A percentile compares a stretch with the other conserved stretches of the same genome.
phyloP scores from a whole-genome alignment of 1,140 invertebrate genomes.

The Scylla paramamosain region DNA sequence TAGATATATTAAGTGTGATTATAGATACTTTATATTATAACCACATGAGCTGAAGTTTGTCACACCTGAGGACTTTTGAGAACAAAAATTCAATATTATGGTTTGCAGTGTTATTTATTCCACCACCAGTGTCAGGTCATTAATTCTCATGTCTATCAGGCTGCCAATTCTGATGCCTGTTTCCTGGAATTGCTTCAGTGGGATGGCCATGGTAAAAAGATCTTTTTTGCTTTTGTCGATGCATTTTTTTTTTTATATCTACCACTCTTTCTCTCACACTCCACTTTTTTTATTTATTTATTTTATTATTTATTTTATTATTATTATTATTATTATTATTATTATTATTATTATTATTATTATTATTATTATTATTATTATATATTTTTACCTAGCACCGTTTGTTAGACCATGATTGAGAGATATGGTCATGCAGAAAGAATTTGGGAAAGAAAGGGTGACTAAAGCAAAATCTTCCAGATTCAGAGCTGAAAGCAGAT shows the following conservation, averaged over 20 bases:
- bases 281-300: background rate
- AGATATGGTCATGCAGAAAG: background rate
- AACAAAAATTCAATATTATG: background rate
- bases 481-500: background rate
- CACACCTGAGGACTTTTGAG: background rate
- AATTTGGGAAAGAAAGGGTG: background rate
- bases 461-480: background rate
- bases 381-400: constrained; percentile 26
- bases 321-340: constrained; percentile 34
- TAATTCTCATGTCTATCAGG: background rate
- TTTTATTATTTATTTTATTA: constrained; percentile 5
- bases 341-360: constrained; percentile 12
- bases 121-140: background rate
- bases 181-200: background rate
- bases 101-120: background rate
- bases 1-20: constrained; percentile 56
- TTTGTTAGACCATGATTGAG: background rate
- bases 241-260: background rate
- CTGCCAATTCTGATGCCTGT: background rate
- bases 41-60: background rate
- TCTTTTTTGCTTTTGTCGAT: background rate
- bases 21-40: constrained; percentile 62
- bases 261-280: background rate
- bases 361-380: constrained; percentile 31
- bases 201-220: background rate